These are phyloP conservation scores for Kryphioiulus occultus DNA, from an alignment of 2,888 invertebrate species.

Conservation along the genomic window DNA sequence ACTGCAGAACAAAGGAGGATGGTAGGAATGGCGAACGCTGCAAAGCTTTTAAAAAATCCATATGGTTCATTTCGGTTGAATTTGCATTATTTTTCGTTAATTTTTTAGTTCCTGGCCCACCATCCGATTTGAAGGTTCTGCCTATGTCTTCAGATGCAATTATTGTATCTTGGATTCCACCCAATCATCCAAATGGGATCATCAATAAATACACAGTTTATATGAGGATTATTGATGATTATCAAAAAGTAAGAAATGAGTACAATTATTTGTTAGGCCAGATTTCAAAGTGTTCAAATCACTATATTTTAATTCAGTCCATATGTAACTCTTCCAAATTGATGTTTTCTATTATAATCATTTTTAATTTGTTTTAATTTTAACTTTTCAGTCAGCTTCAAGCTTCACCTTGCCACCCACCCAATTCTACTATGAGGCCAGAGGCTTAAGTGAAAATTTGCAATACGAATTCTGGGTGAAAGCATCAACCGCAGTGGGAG, in stretches of 20 bases:
- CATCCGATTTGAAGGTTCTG: conserved; percentile 83
- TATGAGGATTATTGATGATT: conserved; percentile 60
- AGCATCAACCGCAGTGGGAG: conserved; percentile 53
- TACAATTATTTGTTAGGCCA: neutral
- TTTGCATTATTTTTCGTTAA: neutral
- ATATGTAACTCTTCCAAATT: too few relatives aligned
- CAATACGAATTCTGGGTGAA: conserved; percentile 54
- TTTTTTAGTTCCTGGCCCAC: conserved; percentile 79
- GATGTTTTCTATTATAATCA: too few relatives aligned
- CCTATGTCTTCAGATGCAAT: conserved; percentile 82
- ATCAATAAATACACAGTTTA: conserved; percentile 85
- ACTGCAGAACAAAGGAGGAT: conserved; percentile 85
- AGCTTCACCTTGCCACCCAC: conserved; percentile 52
- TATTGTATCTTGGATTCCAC: conserved; percentile 84
- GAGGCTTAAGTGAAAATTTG: conserved; percentile 52
- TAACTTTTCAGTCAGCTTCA: conserved; percentile 50
- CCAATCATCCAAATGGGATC: conserved; percentile 79
- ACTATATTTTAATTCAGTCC: too few relatives aligned
- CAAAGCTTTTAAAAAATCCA: neutral
- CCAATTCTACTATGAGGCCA: conserved; percentile 54
- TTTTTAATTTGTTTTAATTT: conserved; percentile 18
- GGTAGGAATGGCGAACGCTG: conserved; percentile 64
- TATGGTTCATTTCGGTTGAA: neutral
- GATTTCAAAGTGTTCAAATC: neutral
- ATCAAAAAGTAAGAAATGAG: conserved; percentile 37